Evolutionary conservation across 30 jellyfish, hydroid and myxozoan genomes (phyloP).

Genomic region (Hydractinia echinata): DNA sequence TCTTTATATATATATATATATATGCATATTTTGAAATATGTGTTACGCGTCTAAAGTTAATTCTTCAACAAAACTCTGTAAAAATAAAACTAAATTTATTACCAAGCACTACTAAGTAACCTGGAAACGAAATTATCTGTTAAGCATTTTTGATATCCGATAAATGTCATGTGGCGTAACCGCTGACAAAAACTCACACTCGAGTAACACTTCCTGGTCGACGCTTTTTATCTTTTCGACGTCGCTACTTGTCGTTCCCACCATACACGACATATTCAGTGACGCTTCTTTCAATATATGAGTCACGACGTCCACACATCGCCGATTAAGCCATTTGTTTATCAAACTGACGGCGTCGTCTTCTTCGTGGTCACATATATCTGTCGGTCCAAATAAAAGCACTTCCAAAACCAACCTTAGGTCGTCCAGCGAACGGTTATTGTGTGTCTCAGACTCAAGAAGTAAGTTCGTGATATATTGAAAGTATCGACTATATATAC

Average conservation of each 20-base stretch:
- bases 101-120: too few species aligned
- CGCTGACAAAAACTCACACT: constrained; percentile 64
- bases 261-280: constrained; percentile 39
- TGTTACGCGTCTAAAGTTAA: too few species aligned
- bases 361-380: constrained; percentile 31
- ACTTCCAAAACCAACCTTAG: constrained; percentile 53
- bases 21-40: too few species aligned
- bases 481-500: constrained; percentile 61
- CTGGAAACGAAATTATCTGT: constrained; percentile 4
- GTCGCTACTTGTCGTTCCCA: constrained; percentile 47
- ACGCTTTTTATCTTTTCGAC: constrained; percentile 40
- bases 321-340: constrained; percentile 81
- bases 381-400: constrained; percentile 74
- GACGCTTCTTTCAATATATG: constrained; percentile 70
- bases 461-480: constrained; percentile 51
- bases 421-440: constrained; percentile 19
- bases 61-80: too few species aligned
- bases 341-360: constrained; percentile 37
- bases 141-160: constrained; percentile 28
- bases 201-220: constrained; percentile 67
- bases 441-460: constrained; percentile 15
- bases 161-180: constrained; percentile 53
- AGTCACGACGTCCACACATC: constrained; percentile 91
- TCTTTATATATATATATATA: too few species aligned
- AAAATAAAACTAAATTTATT: too few species aligned